Base-by-base conservation (phyloP, 2,797 vertebrate species). In the Arnoldichthys spilopterus region DNA sequence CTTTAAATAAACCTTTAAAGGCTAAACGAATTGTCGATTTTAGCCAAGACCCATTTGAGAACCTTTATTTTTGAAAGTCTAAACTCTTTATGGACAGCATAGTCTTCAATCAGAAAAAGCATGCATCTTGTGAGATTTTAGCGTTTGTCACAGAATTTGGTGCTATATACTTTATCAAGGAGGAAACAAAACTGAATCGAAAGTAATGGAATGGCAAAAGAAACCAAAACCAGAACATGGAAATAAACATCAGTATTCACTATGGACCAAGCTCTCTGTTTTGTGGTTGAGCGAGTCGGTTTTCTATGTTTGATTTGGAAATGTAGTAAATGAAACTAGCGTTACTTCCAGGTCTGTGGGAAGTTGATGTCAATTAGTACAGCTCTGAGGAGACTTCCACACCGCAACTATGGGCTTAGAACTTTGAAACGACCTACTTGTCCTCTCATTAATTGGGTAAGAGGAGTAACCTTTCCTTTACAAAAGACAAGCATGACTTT, bases 371-470 rank as follows among this genome's bases (percentile, higher is more conserved):
- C 79, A 85, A 74, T 83, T 85, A 85, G 68, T 68, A 76, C 71
- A 71, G 64, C 45, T 70, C 72, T 58, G 28, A 74, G 63, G 78
- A 85, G 81, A 83, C 67, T 74, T 73, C 69, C 45, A 18, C 53
- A 62, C 62, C 4, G 51, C 43, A 61, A 73, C 45, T 62, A 26
- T 58, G 62, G 77, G 74, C 74, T 81, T 82, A 59, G 82, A 82
- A 80, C 75, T 80, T 77, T 84, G 53, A 67, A 83, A 76, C 45
- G 85, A 82, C 85, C 82, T 80, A 86, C 80, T 84, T 86, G 85
- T 86, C 75, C 82, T 78, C 77, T 86, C 82, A 80, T 86, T 86
- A 86, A 86, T 66, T 86, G 85, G 82, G 80, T 86, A 86, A 86
- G 76, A 84, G 75, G 69, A 82, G 78, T 82, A 80, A 82, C 58